These are phyloP conservation scores for Sepiola atlantica DNA, from an alignment of 2,888 invertebrate species.

Conservation along the genomic window DNA sequence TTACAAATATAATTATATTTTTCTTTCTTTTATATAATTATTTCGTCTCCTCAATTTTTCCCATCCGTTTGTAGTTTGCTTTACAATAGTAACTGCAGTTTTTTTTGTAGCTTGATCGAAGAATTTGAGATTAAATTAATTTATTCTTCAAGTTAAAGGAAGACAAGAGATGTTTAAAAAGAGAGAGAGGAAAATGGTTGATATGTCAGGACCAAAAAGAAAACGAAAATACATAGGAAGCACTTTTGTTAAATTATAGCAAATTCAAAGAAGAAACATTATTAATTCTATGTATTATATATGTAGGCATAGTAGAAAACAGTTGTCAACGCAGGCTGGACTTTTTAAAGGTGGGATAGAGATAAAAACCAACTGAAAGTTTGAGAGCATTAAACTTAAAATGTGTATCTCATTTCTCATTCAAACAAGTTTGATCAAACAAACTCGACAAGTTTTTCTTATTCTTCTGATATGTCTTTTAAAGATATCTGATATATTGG, in stretches of 20 bases:
- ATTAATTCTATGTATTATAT: background rate
- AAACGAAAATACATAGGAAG: background rate
- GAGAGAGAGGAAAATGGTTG: background rate
- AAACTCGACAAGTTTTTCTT: no score
- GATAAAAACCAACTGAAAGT: no score
- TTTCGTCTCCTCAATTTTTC: background rate
- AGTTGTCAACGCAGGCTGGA: background rate
- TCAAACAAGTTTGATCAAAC: no score
- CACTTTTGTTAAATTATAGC: background rate
- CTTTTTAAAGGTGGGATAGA: no score
- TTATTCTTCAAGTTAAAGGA: background rate
- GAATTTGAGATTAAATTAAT: background rate
- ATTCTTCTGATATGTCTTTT: no score
- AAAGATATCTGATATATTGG: no score
- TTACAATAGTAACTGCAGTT: background rate
- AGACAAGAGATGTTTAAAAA: background rate
- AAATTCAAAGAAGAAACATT: background rate
- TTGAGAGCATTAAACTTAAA: no score
- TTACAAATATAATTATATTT: background rate
- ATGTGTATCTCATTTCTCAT: no score
- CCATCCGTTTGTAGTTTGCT: background rate
- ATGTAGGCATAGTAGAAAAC: background rate
- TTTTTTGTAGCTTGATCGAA: background rate
- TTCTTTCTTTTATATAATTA: background rate
- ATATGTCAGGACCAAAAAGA: background rate